Conservation (phyloP, 2,888 invertebrate genomes). For the Lasioglossum oenotherae region DNA sequence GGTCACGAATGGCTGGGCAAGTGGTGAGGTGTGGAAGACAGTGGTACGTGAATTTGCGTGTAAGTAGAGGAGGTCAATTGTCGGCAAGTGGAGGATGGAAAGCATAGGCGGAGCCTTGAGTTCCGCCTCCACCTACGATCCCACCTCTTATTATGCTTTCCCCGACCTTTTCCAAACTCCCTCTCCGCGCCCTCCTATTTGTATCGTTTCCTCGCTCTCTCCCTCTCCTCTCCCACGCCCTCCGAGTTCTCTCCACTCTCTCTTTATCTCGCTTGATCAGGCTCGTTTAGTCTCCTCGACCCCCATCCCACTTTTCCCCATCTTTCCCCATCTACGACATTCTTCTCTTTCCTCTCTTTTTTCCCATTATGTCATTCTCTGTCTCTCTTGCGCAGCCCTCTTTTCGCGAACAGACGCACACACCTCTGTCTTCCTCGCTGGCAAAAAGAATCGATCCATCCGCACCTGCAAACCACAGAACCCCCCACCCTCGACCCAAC, state of each 20-base stretch:
- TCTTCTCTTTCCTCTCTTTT: not conserved
- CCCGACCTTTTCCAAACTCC: slow-evolving; percentile 59
- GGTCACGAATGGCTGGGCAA: slow-evolving; percentile 24
- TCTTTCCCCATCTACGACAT: not conserved
- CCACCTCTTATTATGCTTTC: slow-evolving; percentile 74
- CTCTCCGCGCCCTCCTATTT: not conserved
- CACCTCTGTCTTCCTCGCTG: slow-evolving; percentile 1
- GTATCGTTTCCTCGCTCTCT: not conserved
- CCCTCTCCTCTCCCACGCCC: not conserved
- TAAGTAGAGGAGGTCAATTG: slow-evolving; percentile 58
- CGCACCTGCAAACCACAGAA: slow-evolving; percentile 53
- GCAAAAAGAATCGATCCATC: slow-evolving; percentile 44
- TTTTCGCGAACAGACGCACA: not conserved
- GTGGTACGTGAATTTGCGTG: slow-evolving; percentile 55
- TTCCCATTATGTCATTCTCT: slow-evolving; percentile 19
- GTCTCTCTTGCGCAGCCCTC: not conserved
- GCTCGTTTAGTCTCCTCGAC: slow-evolving; percentile 32
- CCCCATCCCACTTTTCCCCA: not conserved
- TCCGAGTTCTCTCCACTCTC: slow-evolving; percentile 18
- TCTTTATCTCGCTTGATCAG: slow-evolving; percentile 16
- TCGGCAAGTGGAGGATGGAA: slow-evolving; percentile 57
- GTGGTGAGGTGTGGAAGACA: slow-evolving; percentile 41
- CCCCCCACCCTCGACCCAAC: slow-evolving; percentile 42
- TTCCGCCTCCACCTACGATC: slow-evolving; percentile 75
- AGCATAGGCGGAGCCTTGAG: slow-evolving; percentile 78